Evolutionary conservation across 2,113 vertebrate genomes (phyloP), one percentile per base, ranked within the genome.

Genomic region (Piprites chloris): DNA sequence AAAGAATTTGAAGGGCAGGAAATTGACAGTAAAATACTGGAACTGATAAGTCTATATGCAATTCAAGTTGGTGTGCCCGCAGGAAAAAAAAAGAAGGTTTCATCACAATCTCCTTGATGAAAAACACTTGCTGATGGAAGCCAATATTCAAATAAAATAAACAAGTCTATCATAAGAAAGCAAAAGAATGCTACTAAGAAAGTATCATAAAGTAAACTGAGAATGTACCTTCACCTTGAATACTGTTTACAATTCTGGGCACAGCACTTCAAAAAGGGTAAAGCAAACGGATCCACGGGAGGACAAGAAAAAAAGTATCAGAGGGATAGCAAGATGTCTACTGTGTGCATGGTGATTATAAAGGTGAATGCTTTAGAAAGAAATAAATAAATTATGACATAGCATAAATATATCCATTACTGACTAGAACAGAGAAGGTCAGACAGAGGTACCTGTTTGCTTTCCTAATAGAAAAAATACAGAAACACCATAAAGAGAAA

Each of bases 331-430:
- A 91, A 80, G 74, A 83, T 76, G 75, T 74, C 58, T 89, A 14
- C 39, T 71, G 59, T 71, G 69, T 90, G 22, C 71, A 66, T 53
- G 16, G 69, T 76, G 50, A 73, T 96, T 92, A 76, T 59, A 77
- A 87, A 94, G 59, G 78, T 85, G 82, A 90, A 78, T 49, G 55
- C 67, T 87, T 87, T 62, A 87, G 71, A 94, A 77, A 87, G 46
- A 68, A 89, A 37, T 14, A 93, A 95, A 96, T 76, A 73, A 79
- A 93, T 85, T 73, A 77, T 77, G 39, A 83, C 62, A 73, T 41
- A 79, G 47, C 32, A 87, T 77, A 66, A 79, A 65, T 77, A 58
- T 32, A 83, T 83, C 71, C 46, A 63, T 52, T 53, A 58, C 58
- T 26, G 50, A 83, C 19, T 66, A 52, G 87, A 85, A 74, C 59